phyloP scores from a whole-genome alignment of 2,888 invertebrate species.

The Kuschelorhynchus macadamiae region DNA sequence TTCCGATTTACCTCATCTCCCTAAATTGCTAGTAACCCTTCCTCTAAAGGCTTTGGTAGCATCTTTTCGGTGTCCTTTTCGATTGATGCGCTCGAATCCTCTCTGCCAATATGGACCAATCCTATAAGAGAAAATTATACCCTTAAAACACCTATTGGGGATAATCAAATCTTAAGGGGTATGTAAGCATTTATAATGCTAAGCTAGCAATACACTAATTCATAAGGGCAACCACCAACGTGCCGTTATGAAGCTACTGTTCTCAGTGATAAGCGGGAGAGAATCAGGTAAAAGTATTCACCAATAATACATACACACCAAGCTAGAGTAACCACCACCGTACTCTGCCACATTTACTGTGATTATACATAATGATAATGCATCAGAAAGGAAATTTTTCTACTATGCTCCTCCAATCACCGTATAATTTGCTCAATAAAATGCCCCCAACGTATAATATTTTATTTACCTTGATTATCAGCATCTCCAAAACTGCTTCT shows the following conservation, averaged over 20 bases:
- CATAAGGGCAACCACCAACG: slow-evolving; percentile 3
- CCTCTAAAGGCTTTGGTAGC: background rate
- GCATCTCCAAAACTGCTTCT: too few species aligned
- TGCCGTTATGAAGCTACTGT: background rate
- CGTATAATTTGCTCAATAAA: too few species aligned
- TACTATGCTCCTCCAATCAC: too few species aligned
- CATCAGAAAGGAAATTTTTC: too few species aligned
- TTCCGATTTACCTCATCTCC: background rate
- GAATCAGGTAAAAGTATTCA: too few species aligned
- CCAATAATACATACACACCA: background rate
- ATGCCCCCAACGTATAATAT: too few species aligned
- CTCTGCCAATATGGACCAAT: background rate
- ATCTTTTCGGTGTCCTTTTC: background rate
- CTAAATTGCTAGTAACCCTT: too few species aligned
- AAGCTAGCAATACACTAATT: background rate
- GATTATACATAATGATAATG: too few species aligned
- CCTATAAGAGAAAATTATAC: background rate
- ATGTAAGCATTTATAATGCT: too few species aligned
- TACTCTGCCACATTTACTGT: background rate
- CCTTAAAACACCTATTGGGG: background rate
- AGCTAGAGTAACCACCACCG: background rate
- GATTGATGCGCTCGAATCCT: background rate
- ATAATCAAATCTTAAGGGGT: background rate
- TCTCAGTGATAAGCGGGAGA: background rate
- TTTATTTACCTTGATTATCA: too few species aligned